Evolutionary conservation across 2,888 invertebrate genomes (phyloP), one percentile per base, ranked within the genome.

Genomic region (Polyommatus iphigenia): DNA sequence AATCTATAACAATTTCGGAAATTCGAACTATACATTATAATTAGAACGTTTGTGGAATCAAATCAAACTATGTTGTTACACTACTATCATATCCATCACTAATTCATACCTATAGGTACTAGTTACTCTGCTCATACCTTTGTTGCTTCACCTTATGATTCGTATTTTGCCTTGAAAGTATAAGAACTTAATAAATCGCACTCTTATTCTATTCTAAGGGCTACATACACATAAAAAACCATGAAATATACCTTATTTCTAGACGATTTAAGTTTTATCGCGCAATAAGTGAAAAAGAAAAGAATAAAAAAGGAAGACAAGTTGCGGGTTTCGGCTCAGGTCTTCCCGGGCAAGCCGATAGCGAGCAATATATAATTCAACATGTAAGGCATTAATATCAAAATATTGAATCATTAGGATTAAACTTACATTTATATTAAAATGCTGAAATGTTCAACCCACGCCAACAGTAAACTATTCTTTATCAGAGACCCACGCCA

Each of bases 401-500:
- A 24, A n/a, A 59, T 62, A 13, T 59, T 24, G n/a, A 41, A 36
- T 54, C 18, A 54, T 29, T 24, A 76, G 79, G 79, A 80, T 78
- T 80, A 76, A 80, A 89, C 91, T 91, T 82, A 91, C 91, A 54
- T 54, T 18, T 88, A 87, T 87, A 82, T 82, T 86, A 84, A 79
- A 82, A 82, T 81, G 81, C 81, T 81, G 29, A 76, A 50, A 71
- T 62, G 72, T 71, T 18, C 20, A 78, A 78, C 20, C 71, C 57
- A 77, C 36, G 57, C 50, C 54, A 54, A 50, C 57, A 77, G 15
- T 54, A 32, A 57, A 72, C 36, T 85, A 85, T 77, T 75, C 78
- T 79, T 50, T 88, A 86, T 85, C 86, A 87, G 80, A 79, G 82
- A 73, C 93, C 93, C 92, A 93, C 93, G 93, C 93, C 91, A 89